Conservation (phyloP, 2,888 invertebrate species). For the Psylliodes chrysocephalus region DNA sequence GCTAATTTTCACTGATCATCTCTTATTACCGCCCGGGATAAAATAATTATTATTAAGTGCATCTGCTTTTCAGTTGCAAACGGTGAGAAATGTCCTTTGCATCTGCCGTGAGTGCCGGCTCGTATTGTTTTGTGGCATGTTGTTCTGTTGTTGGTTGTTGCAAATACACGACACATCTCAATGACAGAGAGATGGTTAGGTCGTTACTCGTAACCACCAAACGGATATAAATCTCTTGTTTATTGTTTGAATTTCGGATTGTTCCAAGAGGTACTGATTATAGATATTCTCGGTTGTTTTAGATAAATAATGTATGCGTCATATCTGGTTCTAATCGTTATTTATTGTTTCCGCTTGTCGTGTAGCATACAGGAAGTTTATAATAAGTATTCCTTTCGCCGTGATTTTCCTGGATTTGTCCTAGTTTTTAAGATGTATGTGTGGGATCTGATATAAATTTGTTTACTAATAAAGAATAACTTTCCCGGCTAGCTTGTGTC, state of each 20-base stretch:
- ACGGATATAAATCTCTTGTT: background rate
- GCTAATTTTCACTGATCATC: background rate
- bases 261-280: background rate
- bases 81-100: conserved; percentile 36
- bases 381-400: too few species aligned
- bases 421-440: too few species aligned
- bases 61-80: conserved; percentile 28
- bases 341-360: too few species aligned
- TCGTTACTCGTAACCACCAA: background rate
- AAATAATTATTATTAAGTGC: conserved; percentile 32
- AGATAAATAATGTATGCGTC: too few species aligned
- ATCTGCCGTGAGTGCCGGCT: too few species aligned
- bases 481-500: too few species aligned
- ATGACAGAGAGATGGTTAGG: background rate
- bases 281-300: too few species aligned
- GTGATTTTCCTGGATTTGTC: too few species aligned
- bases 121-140: conserved; percentile 19
- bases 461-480: too few species aligned
- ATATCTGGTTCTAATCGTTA: too few species aligned
- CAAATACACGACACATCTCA: background rate
- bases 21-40: conserved; percentile 13
- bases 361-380: too few species aligned
- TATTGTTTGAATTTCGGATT: background rate
- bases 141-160: background rate
- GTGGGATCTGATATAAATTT: too few species aligned